A percentile compares a stretch with the other conserved stretches of the same genome.
These are phyloP conservation scores for Hiodon alosoides DNA, from an alignment of 2,113 vertebrate genomes.

Conservation along the genomic window DNA sequence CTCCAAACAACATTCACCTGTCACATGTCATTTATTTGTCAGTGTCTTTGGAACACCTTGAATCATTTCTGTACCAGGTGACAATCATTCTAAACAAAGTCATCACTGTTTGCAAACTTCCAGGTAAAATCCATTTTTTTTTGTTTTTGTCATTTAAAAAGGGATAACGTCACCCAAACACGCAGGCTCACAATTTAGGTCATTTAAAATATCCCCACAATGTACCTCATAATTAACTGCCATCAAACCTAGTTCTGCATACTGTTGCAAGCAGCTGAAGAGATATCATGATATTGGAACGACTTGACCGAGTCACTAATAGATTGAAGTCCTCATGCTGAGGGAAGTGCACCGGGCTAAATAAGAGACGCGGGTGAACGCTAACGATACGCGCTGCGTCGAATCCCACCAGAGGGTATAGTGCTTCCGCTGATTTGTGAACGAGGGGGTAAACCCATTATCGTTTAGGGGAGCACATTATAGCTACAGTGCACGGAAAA, in stretches of 20 bases:
- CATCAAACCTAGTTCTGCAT: not conserved
- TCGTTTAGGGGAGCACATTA: not conserved
- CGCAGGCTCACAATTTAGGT: too few species aligned
- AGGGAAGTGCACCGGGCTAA: not conserved
- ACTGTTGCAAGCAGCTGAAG: not conserved
- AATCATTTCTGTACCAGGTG: not conserved
- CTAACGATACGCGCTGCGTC: not conserved
- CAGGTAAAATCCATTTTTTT: not conserved
- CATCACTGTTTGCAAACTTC: too few species aligned
- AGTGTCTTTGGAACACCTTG: not conserved
- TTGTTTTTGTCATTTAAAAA: not conserved
- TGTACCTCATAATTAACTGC: too few species aligned
- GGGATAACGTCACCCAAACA: too few species aligned
- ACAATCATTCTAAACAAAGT: too few species aligned
- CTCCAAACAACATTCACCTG: not conserved
- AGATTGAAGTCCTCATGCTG: not conserved
- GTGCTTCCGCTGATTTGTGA: not conserved
- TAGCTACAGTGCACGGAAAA: not conserved
- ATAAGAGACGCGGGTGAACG: not conserved
- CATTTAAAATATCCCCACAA: too few species aligned
- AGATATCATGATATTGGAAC: not conserved
- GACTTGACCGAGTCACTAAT: not conserved
- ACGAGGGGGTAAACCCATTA: not conserved
- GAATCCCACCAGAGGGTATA: too few species aligned
- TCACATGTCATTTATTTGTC: not conserved